Conservation (phyloP, 2,113 vertebrate species). For the Nansenia antarctica region DNA sequence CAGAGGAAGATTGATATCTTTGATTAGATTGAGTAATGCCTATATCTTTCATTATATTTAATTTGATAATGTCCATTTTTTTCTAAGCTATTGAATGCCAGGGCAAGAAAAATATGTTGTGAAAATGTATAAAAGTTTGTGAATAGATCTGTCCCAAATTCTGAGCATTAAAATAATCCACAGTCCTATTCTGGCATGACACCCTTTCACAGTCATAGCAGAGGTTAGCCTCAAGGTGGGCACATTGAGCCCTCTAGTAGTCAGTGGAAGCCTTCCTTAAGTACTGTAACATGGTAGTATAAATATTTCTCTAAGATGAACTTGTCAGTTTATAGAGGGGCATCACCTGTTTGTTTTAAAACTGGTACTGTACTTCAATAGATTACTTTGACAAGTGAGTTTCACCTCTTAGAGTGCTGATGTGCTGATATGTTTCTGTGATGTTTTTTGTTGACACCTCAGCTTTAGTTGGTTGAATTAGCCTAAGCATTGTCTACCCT, state of each 20-base stretch:
- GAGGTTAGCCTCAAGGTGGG: constrained; percentile 2
- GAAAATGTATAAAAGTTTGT: too few relatives aligned
- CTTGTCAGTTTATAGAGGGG: constrained; percentile 26
- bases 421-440: constrained; percentile 62
- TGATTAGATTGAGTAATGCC: constrained; percentile 4
- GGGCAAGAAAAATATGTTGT: constrained; percentile 19
- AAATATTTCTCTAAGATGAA: constrained; percentile 42
- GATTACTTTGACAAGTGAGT: not conserved
- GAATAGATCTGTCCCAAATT: not conserved
- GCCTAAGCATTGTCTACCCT: constrained; percentile 33
- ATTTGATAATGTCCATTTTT: not conserved
- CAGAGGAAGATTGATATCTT: constrained; percentile 50
- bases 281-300: constrained; percentile 59
- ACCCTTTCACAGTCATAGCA: not conserved
- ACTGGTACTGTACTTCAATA: too few relatives aligned
- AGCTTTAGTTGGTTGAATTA: constrained; percentile 27
- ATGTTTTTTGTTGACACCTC: constrained; percentile 34
- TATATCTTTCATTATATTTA: constrained; percentile 43
- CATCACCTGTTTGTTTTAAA: constrained; percentile 30
- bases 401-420: constrained; percentile 13
- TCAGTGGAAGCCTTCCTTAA: constrained; percentile 20
- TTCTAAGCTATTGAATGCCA: constrained; percentile 4
- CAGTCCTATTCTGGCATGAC: not conserved
- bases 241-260: not conserved
- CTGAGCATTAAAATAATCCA: too few relatives aligned